phyloP scores from a whole-genome alignment of 2,888 invertebrate genomes.

The Drosophila meridiana region DNA sequence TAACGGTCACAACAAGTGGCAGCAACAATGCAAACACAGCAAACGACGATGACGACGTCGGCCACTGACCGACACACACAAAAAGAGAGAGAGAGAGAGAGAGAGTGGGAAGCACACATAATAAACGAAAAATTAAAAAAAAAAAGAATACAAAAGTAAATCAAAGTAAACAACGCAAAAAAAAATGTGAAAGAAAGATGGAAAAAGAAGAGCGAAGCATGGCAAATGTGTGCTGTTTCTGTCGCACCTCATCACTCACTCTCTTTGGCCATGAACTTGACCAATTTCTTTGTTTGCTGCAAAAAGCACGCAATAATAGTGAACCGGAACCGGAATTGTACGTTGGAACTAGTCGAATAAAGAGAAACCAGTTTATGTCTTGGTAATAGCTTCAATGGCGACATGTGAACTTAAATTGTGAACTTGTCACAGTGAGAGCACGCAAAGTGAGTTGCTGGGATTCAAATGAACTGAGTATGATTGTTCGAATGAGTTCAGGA shows the following conservation, averaged over 20 bases:
- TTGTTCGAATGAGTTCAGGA: too few relatives aligned
- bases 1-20: conserved; percentile 61
- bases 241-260: conserved; percentile 25
- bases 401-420: neutral
- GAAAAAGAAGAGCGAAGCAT: conserved; percentile 2
- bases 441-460: neutral
- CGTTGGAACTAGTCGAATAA: conserved; percentile 14
- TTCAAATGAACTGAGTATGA: neutral
- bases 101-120: conserved; percentile 1
- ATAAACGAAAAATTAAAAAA: conserved; percentile 25
- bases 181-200: conserved; percentile 10
- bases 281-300: conserved; percentile 30
- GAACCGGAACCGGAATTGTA: conserved; percentile 8
- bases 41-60: conserved; percentile 21
- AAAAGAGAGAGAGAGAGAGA: neutral
- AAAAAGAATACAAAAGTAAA: conserved; percentile 24
- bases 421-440: neutral
- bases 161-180: conserved; percentile 34
- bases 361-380: conserved; percentile 16
- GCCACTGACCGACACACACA: conserved; percentile 44
- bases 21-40: conserved; percentile 51
- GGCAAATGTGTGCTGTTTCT: conserved; percentile 25
- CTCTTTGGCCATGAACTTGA: conserved; percentile 73
- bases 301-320: conserved; percentile 15
- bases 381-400: conserved; percentile 7